Conservation (phyloP, 23 tunicate genomes). For the Trididemnum nubilum region DNA sequence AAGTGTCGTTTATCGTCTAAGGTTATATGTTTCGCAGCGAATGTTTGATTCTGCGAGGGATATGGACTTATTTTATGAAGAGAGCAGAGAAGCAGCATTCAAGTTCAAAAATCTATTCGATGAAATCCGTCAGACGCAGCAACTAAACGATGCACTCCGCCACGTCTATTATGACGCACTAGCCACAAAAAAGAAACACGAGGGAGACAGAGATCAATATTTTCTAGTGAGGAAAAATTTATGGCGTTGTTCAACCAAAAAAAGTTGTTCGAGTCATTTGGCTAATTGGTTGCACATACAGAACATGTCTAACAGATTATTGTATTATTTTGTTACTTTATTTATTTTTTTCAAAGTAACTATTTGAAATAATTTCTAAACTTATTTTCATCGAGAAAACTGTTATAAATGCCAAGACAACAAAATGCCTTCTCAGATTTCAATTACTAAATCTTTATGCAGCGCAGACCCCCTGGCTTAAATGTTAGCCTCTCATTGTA, state of each 20-base stretch:
- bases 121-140: slow-evolving; percentile 59
- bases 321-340: not conserved
- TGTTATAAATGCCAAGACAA: too few species aligned
- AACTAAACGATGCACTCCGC: slow-evolving; percentile 52
- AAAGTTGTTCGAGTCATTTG: not conserved
- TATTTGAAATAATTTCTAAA: too few species aligned
- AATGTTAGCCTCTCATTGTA: too few species aligned
- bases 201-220: slow-evolving; percentile 74
- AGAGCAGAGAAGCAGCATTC: slow-evolving; percentile 51
- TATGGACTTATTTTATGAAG: slow-evolving; percentile 62
- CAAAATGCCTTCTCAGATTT: too few species aligned
- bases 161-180: slow-evolving; percentile 72
- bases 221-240: slow-evolving; percentile 59
- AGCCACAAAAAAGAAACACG: slow-evolving; percentile 79
- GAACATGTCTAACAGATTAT: not conserved
- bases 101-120: slow-evolving; percentile 62
- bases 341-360: not conserved
- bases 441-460: too few species aligned
- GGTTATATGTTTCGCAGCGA: slow-evolving; percentile 73
- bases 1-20: too few species aligned
- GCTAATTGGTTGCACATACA: not conserved
- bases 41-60: slow-evolving; percentile 61
- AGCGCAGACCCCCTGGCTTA: too few species aligned
- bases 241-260: too few species aligned
- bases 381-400: too few species aligned